Evolutionary conservation across 2,797 vertebrate genomes (phyloP), one percentile per base, ranked within the genome.

Genomic region (Danio kyathit): DNA sequence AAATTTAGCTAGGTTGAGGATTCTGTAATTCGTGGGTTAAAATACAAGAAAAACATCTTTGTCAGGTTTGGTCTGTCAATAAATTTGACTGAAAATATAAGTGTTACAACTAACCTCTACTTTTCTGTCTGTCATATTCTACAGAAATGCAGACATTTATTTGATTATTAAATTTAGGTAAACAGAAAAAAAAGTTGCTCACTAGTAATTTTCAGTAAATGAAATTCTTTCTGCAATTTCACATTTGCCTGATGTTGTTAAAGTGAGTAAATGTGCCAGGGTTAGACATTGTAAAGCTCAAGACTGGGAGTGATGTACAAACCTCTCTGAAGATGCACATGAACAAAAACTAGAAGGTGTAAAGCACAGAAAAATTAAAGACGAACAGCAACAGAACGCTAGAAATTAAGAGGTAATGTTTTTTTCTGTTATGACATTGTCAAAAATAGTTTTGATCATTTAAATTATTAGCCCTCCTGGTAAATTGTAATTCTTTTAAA

Each of bases 391-490:
- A 52, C 5, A 12, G n/a, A 6, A 6, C 64, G 61, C 76, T n/a
- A n/a, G n/a, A n/a, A n/a, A n/a, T n/a, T n/a, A n/a, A n/a, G 49
- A 66, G 43, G 41, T 54, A 38, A 38, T 16, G n/a, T 3, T 21
- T 13, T 9, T n/a, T 46, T 57, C 51, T 77, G 63, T 77, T 67
- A 67, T 46, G 41, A 67, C 41, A 77, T 56, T 54, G 16, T 41
- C n/a, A 54, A 71, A 71, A 6, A 43, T 71, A 29, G 41, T 67
- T 77, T 56, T 57, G 11, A 67, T 64, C 52, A 59, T 77, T n/a
- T 77, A n/a, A n/a, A n/a, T n/a, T n/a, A n/a, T n/a, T n/a, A n/a
- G n/a, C n/a, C n/a, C n/a, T n/a, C n/a, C n/a, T n/a, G n/a, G n/a
- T n/a, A n/a, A n/a, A n/a, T n/a, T n/a, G n/a, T n/a, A n/a, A n/a